phyloP scores from a whole-genome alignment of 23 tunicate genomes.

The Diplosoma virens region DNA sequence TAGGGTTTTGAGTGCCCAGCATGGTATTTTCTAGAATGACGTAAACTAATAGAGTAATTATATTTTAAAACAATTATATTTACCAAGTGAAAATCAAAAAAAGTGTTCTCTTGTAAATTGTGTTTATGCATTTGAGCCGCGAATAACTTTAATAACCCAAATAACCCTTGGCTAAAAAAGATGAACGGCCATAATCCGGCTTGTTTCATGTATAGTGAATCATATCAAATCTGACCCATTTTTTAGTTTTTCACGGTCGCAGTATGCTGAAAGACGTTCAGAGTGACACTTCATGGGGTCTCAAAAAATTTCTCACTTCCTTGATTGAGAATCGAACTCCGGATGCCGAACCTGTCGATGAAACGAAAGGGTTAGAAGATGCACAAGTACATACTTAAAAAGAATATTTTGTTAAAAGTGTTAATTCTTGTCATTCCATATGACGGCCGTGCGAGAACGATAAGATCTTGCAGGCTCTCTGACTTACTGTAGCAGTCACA shows the following conservation, averaged over 20 bases:
- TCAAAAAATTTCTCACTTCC: conserved; percentile 69
- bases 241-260: conserved; percentile 30
- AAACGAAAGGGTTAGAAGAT: conserved; percentile 58
- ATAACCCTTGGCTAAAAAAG: no score
- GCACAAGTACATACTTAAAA: conserved; percentile 44
- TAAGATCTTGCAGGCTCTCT: no score
- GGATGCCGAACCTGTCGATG: conserved; percentile 68
- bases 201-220: background rate
- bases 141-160: background rate
- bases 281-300: conserved; percentile 72
- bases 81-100: no score
- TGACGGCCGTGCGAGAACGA: no score
- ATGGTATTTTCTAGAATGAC: background rate
- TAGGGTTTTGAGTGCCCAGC: background rate
- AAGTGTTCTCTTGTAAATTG: no score
- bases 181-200: no score
- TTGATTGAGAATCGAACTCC: conserved; percentile 50
- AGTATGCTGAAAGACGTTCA: conserved; percentile 64
- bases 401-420: background rate
- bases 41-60: no score
- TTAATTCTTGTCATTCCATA: no score
- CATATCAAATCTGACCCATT: background rate
- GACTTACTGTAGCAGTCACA: no score
- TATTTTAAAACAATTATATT: no score
- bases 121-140: background rate